Base-by-base conservation (phyloP, 2,888 invertebrate species). In the Drosophila prostipennis region DNA sequence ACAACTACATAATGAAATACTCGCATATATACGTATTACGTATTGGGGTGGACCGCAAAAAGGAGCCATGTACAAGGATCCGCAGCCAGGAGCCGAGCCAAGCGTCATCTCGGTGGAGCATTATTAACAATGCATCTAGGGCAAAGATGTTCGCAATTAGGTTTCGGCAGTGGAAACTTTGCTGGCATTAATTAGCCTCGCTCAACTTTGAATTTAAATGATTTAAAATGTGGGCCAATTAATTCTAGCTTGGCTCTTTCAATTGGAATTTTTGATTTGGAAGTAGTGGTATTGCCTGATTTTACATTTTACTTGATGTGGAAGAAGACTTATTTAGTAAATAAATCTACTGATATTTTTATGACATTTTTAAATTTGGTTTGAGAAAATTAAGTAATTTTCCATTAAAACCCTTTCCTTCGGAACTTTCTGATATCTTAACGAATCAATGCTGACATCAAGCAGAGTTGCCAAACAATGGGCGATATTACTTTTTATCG, bases 1-100 rank as follows among this genome's bases (percentile, higher is more conserved):
- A 43, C 32, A 48, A 13, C 65, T 65, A 40, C 77, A 77, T 72
- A 70, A 57, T 55, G 63, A 54, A 34, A 74, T 39, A 57, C 34
- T 42, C 40, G 19, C 45, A 51, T 36, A 49, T 43, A 57, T 19
- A 64, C 26, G 26, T 26, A 26, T 5, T 46, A 36, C 46, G 23
- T 29, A 26, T n/a, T 16, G 16, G 19, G 36, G 13, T 36, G 39
- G 3, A 7, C 19, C 29, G 7, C 29, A 7, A 52, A 46, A 57
- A 19, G 13, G 19, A 48, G 32, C 26, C 13, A 45, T 10, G 10
- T 19, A 19, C 34, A 48, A 14, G 36, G 13, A 53, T 11, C 53
- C 40, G 19, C 52, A 54, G 26, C 26, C 13, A 37, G 45, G 14
- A 37, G 51, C 40, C 40, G 48, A 64, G 46, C 34, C 53, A 34